phyloP scores from a whole-genome alignment of 2,888 invertebrate species.

The Gymnoscelis rufifasciata region DNA sequence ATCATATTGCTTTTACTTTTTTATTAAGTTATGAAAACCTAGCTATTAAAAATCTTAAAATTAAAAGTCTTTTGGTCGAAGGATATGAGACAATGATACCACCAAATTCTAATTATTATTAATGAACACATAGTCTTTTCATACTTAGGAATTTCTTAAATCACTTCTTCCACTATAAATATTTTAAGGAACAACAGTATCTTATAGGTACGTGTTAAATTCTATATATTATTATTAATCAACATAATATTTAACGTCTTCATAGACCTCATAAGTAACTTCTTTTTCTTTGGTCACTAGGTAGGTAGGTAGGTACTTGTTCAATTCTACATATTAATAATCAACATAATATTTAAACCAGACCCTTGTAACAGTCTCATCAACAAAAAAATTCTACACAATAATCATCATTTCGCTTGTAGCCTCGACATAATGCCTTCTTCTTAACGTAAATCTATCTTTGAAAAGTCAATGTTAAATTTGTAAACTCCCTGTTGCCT shows the following conservation, averaged over 20 bases:
- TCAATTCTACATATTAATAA: not conserved
- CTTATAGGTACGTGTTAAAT: not conserved
- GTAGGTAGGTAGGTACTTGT: no score
- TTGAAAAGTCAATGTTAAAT: constrained; percentile 27
- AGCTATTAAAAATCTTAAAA: not conserved
- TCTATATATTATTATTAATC: not conserved
- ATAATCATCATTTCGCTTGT: constrained; percentile 3
- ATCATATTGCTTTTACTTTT: not conserved
- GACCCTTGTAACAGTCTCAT: constrained; percentile 1
- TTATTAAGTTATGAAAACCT: not conserved
- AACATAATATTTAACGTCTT: no score
- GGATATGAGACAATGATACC: not conserved
- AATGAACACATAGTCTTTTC: not conserved
- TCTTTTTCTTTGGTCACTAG: no score
- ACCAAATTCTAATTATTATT: no score
- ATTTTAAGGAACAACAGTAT: not conserved
- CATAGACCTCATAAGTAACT: no score
- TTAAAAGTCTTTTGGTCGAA: not conserved
- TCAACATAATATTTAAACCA: constrained; percentile 1
- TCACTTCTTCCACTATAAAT: constrained; percentile 1
- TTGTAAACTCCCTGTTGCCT: constrained; percentile 25
- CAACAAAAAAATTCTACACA: constrained; percentile 2
- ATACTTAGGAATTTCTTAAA: constrained; percentile 3
- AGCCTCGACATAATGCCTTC: constrained; percentile 4
- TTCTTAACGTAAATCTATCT: constrained; percentile 25